Percentiles rank a stretch among this genome's conserved stretches.
Evolutionary conservation across 1,140 invertebrate genomes (phyloP).

Genomic region (Euwallacea fornicatus): DNA sequence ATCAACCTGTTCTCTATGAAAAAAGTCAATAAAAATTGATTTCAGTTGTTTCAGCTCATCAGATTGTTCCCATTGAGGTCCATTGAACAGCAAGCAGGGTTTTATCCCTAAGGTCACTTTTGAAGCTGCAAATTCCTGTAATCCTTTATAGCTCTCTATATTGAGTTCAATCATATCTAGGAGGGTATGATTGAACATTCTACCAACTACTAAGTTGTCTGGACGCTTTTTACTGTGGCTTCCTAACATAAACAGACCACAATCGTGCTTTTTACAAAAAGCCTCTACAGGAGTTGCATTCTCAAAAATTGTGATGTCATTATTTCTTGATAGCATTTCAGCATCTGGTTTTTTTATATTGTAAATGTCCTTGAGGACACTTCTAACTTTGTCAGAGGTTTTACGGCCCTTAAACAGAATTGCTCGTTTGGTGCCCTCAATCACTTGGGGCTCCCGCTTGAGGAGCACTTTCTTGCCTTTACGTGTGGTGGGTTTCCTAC

Average conservation of each 20-base stretch:
- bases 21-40: conserved; percentile 91
- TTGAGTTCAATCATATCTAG: conserved; percentile 97
- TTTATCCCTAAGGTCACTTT: conserved; percentile 70
- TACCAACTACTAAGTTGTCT: conserved; percentile 86
- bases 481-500: conserved; percentile 84
- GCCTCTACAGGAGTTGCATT: conserved; percentile 80
- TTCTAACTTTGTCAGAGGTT: conserved; percentile 72
- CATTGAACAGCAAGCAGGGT: conserved; percentile 91
- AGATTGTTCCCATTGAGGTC: conserved; percentile 85
- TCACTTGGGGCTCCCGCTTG: conserved; percentile 81
- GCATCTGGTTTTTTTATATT: conserved; percentile 84
- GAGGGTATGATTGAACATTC: conserved; percentile 87
- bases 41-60: conserved; percentile 81
- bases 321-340: conserved; percentile 75
- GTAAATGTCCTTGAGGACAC: conserved; percentile 86
- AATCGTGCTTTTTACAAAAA: conserved; percentile 83
- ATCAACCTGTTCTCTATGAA: conserved; percentile 81
- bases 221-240: conserved; percentile 95
- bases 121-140: conserved; percentile 46
- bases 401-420: conserved; percentile 86
- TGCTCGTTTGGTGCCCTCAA: conserved; percentile 85
- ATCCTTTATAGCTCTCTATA: conserved; percentile 72
- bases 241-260: conserved; percentile 86
- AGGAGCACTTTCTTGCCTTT: conserved; percentile 83
- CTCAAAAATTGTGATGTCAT: conserved; percentile 86